Evolutionary conservation across 2,797 vertebrate genomes (phyloP).

Genomic region (Okamejei kenojei): DNA sequence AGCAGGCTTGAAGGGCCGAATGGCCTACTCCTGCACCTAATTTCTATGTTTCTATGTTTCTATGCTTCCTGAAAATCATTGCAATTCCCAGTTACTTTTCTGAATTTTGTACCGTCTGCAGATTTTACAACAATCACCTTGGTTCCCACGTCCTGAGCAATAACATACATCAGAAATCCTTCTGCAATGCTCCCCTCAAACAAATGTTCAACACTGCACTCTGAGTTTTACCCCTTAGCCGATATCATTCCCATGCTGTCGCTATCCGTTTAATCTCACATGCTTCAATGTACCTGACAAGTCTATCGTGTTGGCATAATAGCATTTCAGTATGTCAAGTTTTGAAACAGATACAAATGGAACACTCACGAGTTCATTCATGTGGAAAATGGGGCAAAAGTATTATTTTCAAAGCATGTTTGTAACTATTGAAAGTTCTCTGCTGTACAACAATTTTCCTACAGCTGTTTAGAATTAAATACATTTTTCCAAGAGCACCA

Average conservation of each 20-base stretch:
- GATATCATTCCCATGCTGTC: background rate
- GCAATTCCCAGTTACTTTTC: background rate
- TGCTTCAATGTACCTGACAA: background rate
- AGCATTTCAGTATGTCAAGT: background rate
- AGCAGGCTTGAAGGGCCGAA: too few species aligned
- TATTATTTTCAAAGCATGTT: conserved; percentile 32
- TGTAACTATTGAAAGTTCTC: background rate
- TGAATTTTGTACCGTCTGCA: background rate
- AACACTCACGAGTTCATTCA: background rate
- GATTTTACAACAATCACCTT: background rate
- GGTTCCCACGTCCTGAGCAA: background rate
- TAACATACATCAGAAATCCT: background rate
- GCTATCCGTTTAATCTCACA: background rate
- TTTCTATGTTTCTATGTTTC: too few species aligned
- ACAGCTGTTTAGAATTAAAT: background rate
- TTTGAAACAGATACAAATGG: background rate
- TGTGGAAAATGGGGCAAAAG: background rate
- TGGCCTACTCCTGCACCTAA: too few species aligned
- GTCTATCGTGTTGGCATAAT: too few species aligned
- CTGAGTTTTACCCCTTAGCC: background rate
- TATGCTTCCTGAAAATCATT: background rate
- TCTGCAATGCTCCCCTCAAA: background rate
- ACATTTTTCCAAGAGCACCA: background rate
- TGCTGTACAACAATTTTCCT: background rate
- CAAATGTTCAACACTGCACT: background rate